Conservation (phyloP, 1,140 invertebrate genomes). For the Oryctes rhinoceros region DNA sequence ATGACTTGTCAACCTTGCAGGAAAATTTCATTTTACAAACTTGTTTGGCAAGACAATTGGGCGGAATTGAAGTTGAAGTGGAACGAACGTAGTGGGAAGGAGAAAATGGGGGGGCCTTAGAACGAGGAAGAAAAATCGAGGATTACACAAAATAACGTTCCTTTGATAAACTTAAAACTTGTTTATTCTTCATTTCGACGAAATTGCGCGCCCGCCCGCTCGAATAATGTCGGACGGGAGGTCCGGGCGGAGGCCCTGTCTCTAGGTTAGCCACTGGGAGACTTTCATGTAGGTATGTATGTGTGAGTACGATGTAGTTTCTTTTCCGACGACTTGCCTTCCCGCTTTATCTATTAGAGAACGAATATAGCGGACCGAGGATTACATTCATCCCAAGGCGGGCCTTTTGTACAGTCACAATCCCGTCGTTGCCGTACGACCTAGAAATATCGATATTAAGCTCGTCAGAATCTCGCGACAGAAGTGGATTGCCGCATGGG, state of each 20-base stretch:
- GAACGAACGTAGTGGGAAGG: neutral
- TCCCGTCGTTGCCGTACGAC: neutral
- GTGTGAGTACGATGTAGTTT: neutral
- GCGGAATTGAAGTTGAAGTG: constrained; percentile 57
- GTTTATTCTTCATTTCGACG: constrained; percentile 49
- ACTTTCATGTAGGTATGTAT: neutral
- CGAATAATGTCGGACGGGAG: neutral
- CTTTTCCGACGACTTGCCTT: neutral
- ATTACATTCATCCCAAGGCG: neutral
- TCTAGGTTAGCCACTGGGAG: too few species aligned
- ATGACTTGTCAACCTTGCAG: constrained; percentile 59
- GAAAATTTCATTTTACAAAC: constrained; percentile 60
- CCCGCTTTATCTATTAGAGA: neutral
- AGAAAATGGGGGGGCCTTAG: too few species aligned
- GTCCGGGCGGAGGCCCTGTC: too few species aligned
- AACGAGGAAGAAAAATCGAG: constrained; percentile 50
- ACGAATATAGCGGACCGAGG: neutral
- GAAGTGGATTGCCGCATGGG: neutral
- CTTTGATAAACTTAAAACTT: constrained; percentile 52
- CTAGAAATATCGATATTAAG: constrained; percentile 19
- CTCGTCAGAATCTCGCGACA: neutral
- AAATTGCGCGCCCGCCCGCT: constrained; percentile 41
- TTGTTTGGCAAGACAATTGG: constrained; percentile 59
- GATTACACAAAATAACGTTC: constrained; percentile 53
- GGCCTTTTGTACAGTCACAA: constrained; percentile 13